Percentiles rank a stretch among this genome's conserved stretches.
Conservation (phyloP, 2,888 invertebrate genomes). For the Unio delphinus region DNA sequence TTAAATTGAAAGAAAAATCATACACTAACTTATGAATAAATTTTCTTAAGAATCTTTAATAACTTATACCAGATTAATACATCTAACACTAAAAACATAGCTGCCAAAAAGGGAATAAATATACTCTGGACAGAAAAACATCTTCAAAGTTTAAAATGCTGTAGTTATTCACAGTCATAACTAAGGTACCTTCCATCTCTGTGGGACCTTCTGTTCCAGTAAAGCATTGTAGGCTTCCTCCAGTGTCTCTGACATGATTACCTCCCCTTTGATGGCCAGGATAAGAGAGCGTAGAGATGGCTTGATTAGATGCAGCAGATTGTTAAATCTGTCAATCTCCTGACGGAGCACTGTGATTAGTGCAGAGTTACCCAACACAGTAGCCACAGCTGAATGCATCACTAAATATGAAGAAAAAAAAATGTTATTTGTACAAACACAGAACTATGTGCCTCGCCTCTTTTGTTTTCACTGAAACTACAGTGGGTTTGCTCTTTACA, state of each 20-base stretch:
- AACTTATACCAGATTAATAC: too few relatives aligned
- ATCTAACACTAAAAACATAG: too few relatives aligned
- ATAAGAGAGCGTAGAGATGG: slow-evolving; percentile 55
- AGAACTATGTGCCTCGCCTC: too few relatives aligned
- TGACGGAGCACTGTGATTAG: slow-evolving; percentile 69
- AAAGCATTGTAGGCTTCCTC: slow-evolving; percentile 69
- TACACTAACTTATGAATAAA: too few relatives aligned
- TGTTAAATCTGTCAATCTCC: slow-evolving; percentile 69
- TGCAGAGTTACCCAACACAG: slow-evolving; percentile 62
- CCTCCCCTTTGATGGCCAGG: slow-evolving; percentile 68
- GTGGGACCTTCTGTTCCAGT: slow-evolving; percentile 65
- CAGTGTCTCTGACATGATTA: slow-evolving; percentile 68
- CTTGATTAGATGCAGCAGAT: slow-evolving; percentile 61
- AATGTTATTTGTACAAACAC: neutral
- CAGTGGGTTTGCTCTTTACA: too few relatives aligned
- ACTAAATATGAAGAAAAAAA: slow-evolving; percentile 32
- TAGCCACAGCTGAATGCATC: slow-evolving; percentile 47
- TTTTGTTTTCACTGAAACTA: neutral
- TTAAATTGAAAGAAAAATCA: too few relatives aligned
- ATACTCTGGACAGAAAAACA: too few relatives aligned
- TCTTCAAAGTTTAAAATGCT: too few relatives aligned
- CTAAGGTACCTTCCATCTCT: slow-evolving; percentile 63
- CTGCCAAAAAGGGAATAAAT: too few relatives aligned
- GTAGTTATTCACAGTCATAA: too few relatives aligned
- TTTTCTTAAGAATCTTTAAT: too few relatives aligned